These are phyloP conservation scores for Lithosia quadra DNA, from an alignment of 2,888 invertebrate genomes.

Conservation along the genomic window DNA sequence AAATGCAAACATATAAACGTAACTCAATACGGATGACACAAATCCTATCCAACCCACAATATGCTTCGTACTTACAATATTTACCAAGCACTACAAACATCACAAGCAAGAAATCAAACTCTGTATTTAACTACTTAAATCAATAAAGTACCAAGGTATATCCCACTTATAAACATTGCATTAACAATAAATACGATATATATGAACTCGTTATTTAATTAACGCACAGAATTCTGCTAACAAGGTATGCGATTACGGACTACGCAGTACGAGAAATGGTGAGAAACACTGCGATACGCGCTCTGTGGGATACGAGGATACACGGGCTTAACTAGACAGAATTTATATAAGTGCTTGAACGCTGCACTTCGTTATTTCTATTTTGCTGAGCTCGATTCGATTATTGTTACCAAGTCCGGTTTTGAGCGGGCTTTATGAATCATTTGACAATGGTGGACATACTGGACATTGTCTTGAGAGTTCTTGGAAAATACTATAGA, in stretches of 20 bases:
- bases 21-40: constrained; percentile 3
- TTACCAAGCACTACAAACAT: constrained; percentile 37
- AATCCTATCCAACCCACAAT: constrained; percentile 27
- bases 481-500: constrained; percentile 10
- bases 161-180: constrained; percentile 21
- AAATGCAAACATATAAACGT: background rate
- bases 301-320: constrained; percentile 48
- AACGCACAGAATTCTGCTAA: constrained; percentile 69
- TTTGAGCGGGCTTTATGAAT: constrained; percentile 39
- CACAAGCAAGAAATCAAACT: constrained; percentile 39
- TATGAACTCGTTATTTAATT: constrained; percentile 71
- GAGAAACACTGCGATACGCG: constrained; percentile 58
- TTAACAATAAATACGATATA: constrained; percentile 58
- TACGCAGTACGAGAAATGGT: constrained; percentile 53
- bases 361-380: constrained; percentile 54
- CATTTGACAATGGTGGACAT: constrained; percentile 44
- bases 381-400: constrained; percentile 39
- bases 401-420: constrained; percentile 42
- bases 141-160: constrained; percentile 42
- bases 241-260: constrained; percentile 61
- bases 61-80: constrained; percentile 36
- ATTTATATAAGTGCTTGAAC: constrained; percentile 75
- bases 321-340: constrained; percentile 58
- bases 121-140: constrained; percentile 40
- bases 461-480: constrained; percentile 35